Percentiles rank a stretch among this genome's conserved stretches.
phyloP scores from a whole-genome alignment of 1,140 invertebrate species.

The Vanessa tameamea region DNA sequence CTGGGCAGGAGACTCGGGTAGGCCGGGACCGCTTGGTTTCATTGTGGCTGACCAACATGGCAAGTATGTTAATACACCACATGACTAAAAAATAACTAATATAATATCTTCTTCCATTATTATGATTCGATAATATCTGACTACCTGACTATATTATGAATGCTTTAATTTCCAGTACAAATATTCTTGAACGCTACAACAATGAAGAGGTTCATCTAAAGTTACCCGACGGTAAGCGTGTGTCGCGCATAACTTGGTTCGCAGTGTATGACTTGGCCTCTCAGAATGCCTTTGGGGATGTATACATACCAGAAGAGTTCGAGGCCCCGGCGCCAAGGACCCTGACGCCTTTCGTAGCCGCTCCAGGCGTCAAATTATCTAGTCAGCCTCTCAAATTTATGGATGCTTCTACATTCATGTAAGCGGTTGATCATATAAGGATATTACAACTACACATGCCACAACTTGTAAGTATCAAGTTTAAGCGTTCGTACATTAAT shows the following conservation, averaged over 20 bases:
- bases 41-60: slow-evolving; percentile 94
- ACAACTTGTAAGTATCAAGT: neutral
- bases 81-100: too few species aligned
- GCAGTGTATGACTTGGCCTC: slow-evolving; percentile 92
- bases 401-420: slow-evolving; percentile 89
- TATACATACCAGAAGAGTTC: slow-evolving; percentile 95
- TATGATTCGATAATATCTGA: too few species aligned
- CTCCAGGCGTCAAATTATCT: slow-evolving; percentile 84
- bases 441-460: neutral
- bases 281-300: slow-evolving; percentile 94
- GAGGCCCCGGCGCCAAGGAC: slow-evolving; percentile 90
- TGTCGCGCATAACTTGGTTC: slow-evolving; percentile 94
- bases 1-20: slow-evolving; percentile 93
- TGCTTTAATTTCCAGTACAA: slow-evolving; percentile 84
- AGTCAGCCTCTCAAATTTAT: slow-evolving; percentile 86
- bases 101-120: too few species aligned
- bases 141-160: neutral
- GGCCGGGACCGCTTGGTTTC: slow-evolving; percentile 94
- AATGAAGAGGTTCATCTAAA: slow-evolving; percentile 92
- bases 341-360: slow-evolving; percentile 86
- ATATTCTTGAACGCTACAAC: slow-evolving; percentile 91
- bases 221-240: slow-evolving; percentile 92
- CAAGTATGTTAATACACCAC: slow-evolving; percentile 83
- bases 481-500: neutral
- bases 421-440: slow-evolving; percentile 26